phyloP scores from a whole-genome alignment of 2,888 invertebrate species.

The Drosophila putrida region DNA sequence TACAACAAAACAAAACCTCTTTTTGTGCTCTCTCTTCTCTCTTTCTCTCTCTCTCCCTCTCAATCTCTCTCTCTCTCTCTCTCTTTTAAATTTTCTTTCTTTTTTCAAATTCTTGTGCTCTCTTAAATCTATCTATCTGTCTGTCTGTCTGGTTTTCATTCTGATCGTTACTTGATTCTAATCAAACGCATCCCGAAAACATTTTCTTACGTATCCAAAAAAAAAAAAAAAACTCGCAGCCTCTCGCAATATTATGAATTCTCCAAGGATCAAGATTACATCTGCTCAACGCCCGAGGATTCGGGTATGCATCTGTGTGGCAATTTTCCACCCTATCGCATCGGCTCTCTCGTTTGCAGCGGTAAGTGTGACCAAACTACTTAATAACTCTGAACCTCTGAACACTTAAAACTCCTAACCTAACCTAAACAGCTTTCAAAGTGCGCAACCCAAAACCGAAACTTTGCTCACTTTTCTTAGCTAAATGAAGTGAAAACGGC shows the following conservation, averaged over 20 bases:
- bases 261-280: slow-evolving; percentile 97
- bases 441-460: background rate
- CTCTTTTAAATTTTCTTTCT: slow-evolving; percentile 40
- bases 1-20: slow-evolving; percentile 39
- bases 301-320: slow-evolving; percentile 97
- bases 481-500: slow-evolving; percentile 76
- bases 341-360: slow-evolving; percentile 91
- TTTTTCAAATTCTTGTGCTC: slow-evolving; percentile 17
- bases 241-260: slow-evolving; percentile 94
- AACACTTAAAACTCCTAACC: background rate
- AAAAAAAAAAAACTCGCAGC: slow-evolving; percentile 80
- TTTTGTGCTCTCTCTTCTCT: slow-evolving; percentile 59
- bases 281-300: slow-evolving; percentile 96
- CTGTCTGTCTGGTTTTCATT: slow-evolving; percentile 29
- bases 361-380: slow-evolving; percentile 85
- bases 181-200: slow-evolving; percentile 40
- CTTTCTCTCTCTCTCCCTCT: slow-evolving; percentile 42
- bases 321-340: slow-evolving; percentile 92
- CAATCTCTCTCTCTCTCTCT: slow-evolving; percentile 44
- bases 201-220: slow-evolving; percentile 31
- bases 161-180: slow-evolving; percentile 36
- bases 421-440: background rate
- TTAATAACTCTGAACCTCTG: background rate
- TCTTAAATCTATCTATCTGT: slow-evolving; percentile 27
- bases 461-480: slow-evolving; percentile 26